A percentile compares a stretch with the other conserved stretches of the same genome.
Conservation (phyloP, 2,113 vertebrate species). For the Gymnocephalus cernua region DNA sequence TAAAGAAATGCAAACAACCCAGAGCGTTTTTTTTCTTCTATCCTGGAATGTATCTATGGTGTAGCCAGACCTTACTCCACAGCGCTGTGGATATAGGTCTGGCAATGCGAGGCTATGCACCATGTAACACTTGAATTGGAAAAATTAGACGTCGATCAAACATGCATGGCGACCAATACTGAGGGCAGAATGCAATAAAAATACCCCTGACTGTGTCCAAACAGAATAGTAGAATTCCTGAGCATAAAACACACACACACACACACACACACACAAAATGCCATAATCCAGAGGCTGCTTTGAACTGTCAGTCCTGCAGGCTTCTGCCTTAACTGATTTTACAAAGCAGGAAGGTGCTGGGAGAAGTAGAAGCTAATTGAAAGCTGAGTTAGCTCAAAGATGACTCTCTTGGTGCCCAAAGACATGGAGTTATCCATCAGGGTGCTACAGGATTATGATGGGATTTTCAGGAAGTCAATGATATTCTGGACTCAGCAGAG, state of each 20-base stretch:
- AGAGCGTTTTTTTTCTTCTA: too few relatives aligned
- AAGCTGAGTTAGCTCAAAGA: constrained; percentile 45
- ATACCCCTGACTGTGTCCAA: constrained; percentile 13
- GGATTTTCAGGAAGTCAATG: constrained; percentile 47
- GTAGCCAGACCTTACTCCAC: too few relatives aligned
- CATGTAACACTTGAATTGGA: too few relatives aligned
- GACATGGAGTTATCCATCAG: constrained; percentile 41
- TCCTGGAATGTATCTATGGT: too few relatives aligned
- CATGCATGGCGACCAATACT: neutral
- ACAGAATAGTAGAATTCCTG: neutral
- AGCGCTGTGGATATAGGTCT: too few relatives aligned
- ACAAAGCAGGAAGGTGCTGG: constrained; percentile 30
- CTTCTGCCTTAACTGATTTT: constrained; percentile 53
- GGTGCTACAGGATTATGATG: constrained; percentile 26
- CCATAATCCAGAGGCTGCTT: constrained; percentile 42
- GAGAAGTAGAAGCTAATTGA: constrained; percentile 26
- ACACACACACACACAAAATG: neutral
- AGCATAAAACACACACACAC: neutral
- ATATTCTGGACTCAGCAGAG: constrained; percentile 32
- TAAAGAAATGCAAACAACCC: too few relatives aligned
- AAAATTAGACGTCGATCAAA: constrained; percentile 1
- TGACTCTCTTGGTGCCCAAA: constrained; percentile 23
- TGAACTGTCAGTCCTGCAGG: constrained; percentile 51
- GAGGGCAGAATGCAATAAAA: constrained; percentile 5
- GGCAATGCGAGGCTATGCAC: neutral